phyloP scores from a whole-genome alignment of 1,140 invertebrate genomes.

The Cyphomyrmex costatus region DNA sequence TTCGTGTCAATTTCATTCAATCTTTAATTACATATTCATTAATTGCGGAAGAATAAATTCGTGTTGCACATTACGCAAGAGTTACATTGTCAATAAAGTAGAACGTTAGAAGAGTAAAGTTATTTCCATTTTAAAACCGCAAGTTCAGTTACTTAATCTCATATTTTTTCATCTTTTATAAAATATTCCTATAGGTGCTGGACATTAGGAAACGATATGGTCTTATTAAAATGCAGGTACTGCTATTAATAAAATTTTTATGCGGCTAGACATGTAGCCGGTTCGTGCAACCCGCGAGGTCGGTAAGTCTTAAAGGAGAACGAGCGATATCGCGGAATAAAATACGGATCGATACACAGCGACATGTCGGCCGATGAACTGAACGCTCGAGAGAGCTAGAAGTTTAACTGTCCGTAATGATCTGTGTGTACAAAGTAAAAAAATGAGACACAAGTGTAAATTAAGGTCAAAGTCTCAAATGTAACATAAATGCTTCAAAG shows the following conservation, averaged over 20 bases:
- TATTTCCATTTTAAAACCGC: neutral
- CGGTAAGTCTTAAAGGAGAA: conserved; percentile 54
- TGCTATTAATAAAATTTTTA: conserved; percentile 53
- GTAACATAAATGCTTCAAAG: too few relatives aligned
- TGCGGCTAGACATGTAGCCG: conserved; percentile 20
- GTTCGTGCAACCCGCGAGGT: conserved; percentile 45
- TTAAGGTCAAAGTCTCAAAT: neutral
- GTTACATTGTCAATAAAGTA: neutral
- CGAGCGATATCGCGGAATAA: conserved; percentile 38
- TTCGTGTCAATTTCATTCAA: neutral
- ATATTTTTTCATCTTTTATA: neutral
- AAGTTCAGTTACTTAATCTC: neutral
- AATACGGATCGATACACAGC: conserved; percentile 41
- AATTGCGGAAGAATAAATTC: neutral
- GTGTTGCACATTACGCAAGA: neutral
- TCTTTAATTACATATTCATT: neutral
- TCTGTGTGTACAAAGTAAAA: neutral
- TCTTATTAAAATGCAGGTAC: conserved; percentile 32
- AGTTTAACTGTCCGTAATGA: neutral
- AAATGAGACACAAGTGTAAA: neutral
- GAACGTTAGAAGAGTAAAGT: neutral
- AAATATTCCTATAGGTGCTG: neutral
- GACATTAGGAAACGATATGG: conserved; percentile 9
- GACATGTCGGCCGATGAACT: conserved; percentile 50
- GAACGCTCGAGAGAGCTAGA: neutral